Conservation (phyloP, 2,888 invertebrate genomes). For the Holacanthella duospinosa region DNA sequence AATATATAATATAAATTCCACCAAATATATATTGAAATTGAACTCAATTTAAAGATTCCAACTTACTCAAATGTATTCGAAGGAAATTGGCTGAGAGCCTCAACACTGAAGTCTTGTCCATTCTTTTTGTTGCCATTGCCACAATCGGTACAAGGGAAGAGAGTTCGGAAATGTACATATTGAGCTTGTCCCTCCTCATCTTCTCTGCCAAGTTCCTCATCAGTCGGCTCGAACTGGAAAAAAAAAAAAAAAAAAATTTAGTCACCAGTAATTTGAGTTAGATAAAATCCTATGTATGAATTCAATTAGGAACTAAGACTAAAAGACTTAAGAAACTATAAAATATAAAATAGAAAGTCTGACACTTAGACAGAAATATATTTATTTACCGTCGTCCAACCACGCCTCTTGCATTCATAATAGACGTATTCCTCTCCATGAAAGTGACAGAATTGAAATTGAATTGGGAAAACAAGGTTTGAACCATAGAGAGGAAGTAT, state of each 20-base stretch:
- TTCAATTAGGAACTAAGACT: background rate
- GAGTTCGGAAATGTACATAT: constrained; percentile 70
- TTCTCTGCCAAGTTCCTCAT: constrained; percentile 83
- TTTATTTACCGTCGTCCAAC: no score
- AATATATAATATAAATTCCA: background rate
- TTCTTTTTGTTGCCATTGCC: constrained; percentile 65
- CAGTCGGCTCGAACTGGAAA: constrained; percentile 51
- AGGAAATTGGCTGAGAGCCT: constrained; percentile 76
- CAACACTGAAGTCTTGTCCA: constrained; percentile 84
- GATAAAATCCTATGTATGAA: background rate
- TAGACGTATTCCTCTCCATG: no score
- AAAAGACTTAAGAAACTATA: no score
- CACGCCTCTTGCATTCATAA: no score
- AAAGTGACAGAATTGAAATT: no score
- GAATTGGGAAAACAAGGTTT: no score
- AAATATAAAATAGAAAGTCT: no score
- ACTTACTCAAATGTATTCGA: constrained; percentile 51
- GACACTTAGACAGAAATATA: no score
- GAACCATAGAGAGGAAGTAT: no score
- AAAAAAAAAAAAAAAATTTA: constrained; percentile 5
- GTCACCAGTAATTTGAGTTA: no score
- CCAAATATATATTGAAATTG: background rate
- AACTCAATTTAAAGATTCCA: no score
- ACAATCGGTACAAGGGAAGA: constrained; percentile 74
- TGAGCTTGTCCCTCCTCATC: constrained; percentile 76